Percentiles rank a stretch among this genome's conserved stretches.
phyloP scores from a whole-genome alignment of 1,140 invertebrate species.

The Diorhabda elongata region DNA sequence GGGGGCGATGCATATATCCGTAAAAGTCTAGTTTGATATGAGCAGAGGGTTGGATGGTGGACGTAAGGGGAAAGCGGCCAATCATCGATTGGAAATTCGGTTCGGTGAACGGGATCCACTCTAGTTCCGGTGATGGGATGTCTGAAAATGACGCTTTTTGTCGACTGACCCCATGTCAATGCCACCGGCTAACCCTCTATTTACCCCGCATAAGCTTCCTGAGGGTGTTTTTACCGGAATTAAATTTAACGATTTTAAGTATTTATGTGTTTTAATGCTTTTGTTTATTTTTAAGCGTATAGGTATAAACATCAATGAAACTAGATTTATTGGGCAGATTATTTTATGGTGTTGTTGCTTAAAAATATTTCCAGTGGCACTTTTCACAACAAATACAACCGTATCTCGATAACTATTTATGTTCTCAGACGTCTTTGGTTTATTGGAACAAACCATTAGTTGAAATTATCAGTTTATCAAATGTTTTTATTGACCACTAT shows the following conservation, averaged over 20 bases:
- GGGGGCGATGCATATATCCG: slow-evolving; percentile 8
- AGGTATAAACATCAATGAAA: no score
- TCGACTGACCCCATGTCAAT: slow-evolving; percentile 16
- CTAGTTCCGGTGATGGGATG: slow-evolving; percentile 22
- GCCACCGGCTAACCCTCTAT: background rate
- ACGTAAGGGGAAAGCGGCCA: slow-evolving; percentile 5
- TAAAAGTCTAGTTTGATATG: slow-evolving; percentile 19
- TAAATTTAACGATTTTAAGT: background rate
- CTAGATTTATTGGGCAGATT: no score
- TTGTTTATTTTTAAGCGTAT: no score
- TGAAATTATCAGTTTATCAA: no score
- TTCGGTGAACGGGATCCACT: slow-evolving; percentile 11
- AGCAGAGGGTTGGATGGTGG: slow-evolving; percentile 9
- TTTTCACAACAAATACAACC: no score
- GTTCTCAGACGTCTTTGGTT: no score
- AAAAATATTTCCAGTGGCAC: no score
- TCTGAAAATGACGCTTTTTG: slow-evolving; percentile 21
- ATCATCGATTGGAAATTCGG: slow-evolving; percentile 22
- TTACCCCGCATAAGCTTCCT: background rate
- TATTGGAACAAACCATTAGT: no score
- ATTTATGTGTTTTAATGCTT: no score
- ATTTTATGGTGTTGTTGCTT: no score
- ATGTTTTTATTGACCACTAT: no score
- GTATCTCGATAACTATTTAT: no score
- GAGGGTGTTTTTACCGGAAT: slow-evolving; percentile 21